Evolutionary conservation across 2,797 vertebrate genomes (phyloP), one percentile per base, ranked within the genome.

Genomic region (Apogon hyalosoma): DNA sequence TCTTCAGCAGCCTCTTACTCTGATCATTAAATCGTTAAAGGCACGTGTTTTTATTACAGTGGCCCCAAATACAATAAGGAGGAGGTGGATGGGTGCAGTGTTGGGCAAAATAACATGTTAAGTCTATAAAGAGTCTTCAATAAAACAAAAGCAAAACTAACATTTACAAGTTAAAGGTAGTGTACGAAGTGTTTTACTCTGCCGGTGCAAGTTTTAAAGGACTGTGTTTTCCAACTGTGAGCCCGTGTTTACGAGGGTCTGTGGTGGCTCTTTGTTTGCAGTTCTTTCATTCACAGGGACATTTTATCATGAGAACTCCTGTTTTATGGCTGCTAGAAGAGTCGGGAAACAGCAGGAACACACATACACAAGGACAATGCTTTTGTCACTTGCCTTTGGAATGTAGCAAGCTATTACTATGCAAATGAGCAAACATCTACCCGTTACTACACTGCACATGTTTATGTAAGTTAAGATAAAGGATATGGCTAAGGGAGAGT

Each of bases 381-480:
- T 65, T 73, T 83, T 80, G 77, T 80, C 63, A 65, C 53, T 61
- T 45, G 69, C 46, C 65, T 36, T 33, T 61, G 73, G 84, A 85
- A 83, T 86, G 84, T 63, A 42, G 54, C 59, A 54, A 47, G 4
- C 42, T 48, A 69, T 79, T 81, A 74, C 59, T 28, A 83, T 86
- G 82, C 48, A 79, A 88, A 88, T 79, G 68, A 79, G 59, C 57
- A 46, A 52, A 54, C 55, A 56, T 69, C 39, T 49, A 41, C 4
- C 40, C 36, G 33, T 66, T 52, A 57, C 48, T 12, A 4, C 42
- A 11, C 42, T 50, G 43, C 59, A 66, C 59, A 62, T 75, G 72
- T 66, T 72, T 63, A 65, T 59, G 55, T 36, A 61, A 51, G 28
- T 63, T 41, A 59, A 50, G 55, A 55, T 11, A 4, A 9, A 14